Conservation (phyloP, 64 coral and sea anemone genomes). For the Pocillopora verrucosa region DNA sequence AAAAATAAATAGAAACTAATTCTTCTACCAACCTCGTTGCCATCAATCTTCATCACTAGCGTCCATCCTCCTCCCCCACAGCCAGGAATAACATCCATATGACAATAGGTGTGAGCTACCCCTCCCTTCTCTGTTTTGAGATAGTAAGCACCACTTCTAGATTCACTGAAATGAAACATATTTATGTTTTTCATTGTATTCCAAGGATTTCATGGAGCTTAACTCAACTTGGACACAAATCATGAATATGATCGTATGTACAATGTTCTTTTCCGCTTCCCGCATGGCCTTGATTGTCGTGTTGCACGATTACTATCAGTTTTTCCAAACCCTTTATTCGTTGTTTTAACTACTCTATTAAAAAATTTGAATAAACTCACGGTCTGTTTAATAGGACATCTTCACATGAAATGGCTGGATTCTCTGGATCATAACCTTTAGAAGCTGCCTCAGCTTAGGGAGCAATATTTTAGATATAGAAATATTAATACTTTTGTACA, state of each 20-base stretch:
- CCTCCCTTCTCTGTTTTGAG: neutral
- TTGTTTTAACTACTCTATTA: no score
- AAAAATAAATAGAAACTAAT: neutral
- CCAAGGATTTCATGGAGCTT: no score
- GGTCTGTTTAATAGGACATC: constrained; percentile 16
- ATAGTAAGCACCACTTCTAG: constrained; percentile 10
- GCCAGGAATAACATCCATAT: neutral
- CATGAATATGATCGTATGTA: no score
- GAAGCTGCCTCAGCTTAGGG: neutral
- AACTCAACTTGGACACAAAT: no score
- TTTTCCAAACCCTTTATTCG: neutral
- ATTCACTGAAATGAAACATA: neutral
- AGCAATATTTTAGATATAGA: no score
- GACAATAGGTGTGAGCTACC: constrained; percentile 9
- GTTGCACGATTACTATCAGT: neutral
- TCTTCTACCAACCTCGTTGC: neutral
- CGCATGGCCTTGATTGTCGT: no score
- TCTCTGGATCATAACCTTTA: neutral
- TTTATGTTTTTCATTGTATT: no score
- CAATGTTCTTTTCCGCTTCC: no score
- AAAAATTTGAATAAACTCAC: neutral
- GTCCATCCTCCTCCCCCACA: constrained; percentile 26
- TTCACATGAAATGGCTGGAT: neutral
- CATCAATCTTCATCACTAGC: no score
- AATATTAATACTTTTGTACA: no score